phyloP scores from a whole-genome alignment of 2,797 vertebrate species.

The Uromys caudimaculatus region DNA sequence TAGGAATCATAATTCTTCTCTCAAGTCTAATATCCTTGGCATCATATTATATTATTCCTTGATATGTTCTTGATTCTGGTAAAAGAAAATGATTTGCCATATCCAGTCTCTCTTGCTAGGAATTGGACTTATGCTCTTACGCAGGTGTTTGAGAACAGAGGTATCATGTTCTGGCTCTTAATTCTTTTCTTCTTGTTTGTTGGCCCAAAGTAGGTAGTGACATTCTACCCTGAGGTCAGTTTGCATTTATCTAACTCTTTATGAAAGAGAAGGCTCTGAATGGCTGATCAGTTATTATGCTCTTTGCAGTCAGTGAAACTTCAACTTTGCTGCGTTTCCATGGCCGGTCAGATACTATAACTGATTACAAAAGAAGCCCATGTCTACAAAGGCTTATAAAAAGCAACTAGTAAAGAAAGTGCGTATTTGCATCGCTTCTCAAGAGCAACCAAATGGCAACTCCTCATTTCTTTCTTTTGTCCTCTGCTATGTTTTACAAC shows the following conservation, averaged over 20 bases:
- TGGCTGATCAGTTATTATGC: constrained; percentile 28
- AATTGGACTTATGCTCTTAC: background rate
- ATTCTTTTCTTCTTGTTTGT: constrained; percentile 22
- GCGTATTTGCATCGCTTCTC: background rate
- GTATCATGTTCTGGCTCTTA: background rate
- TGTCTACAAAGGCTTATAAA: background rate
- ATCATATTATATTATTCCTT: background rate
- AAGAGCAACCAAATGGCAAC: background rate
- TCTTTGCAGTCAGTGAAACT: background rate
- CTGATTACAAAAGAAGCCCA: constrained; percentile 7
- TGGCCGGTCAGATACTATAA: background rate
- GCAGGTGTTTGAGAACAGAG: constrained; percentile 18
- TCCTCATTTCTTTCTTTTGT: constrained; percentile 5
- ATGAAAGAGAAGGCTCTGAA: constrained; percentile 44
- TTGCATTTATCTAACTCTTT: background rate
- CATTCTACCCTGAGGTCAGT: background rate
- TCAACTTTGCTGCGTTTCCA: background rate
- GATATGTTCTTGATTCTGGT: constrained; percentile 25
- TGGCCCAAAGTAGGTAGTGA: background rate
- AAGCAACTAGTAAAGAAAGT: background rate
- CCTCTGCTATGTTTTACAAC: background rate
- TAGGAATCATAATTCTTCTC: constrained; percentile 35
- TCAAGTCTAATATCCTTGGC: background rate
- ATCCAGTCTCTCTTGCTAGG: background rate
- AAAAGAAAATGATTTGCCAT: background rate